These are phyloP conservation scores for Dynastes hyllus DNA, from an alignment of 2,888 invertebrate genomes.

Conservation along the genomic window DNA sequence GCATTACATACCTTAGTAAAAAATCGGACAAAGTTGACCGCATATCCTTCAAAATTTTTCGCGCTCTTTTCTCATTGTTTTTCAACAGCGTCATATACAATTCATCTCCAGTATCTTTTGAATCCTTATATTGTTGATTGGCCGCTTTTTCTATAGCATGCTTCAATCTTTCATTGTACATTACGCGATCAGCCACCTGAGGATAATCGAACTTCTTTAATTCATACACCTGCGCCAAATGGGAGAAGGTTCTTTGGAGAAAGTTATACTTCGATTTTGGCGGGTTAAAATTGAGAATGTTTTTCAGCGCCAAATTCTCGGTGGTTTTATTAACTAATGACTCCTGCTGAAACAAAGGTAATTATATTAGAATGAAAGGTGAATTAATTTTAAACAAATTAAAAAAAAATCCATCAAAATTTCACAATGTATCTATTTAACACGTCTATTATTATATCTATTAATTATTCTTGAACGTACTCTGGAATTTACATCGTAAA, in stretches of 20 bases:
- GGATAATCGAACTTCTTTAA: conserved; percentile 81
- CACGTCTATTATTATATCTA: background rate
- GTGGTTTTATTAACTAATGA: conserved; percentile 76
- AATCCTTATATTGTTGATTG: conserved; percentile 69
- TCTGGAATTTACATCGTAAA: conserved; percentile 53
- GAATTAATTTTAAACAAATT: too few relatives aligned
- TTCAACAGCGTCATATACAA: conserved; percentile 74
- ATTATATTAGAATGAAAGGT: background rate
- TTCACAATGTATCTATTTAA: too few relatives aligned
- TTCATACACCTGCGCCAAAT: conserved; percentile 79
- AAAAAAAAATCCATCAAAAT: too few relatives aligned
- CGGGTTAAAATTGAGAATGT: conserved; percentile 76
- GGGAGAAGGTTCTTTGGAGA: conserved; percentile 76
- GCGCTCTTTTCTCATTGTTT: conserved; percentile 80
- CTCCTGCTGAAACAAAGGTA: conserved; percentile 74
- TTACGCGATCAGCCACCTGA: conserved; percentile 75
- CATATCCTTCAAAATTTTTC: conserved; percentile 82
- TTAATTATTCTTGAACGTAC: conserved; percentile 53
- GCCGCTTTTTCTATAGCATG: conserved; percentile 83
- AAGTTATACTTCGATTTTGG: conserved; percentile 75
- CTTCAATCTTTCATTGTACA: conserved; percentile 82
- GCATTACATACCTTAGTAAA: conserved; percentile 72
- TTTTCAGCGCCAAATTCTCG: conserved; percentile 73
- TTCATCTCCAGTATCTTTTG: conserved; percentile 68
- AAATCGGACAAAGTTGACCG: conserved; percentile 87